Evolutionary conservation across 1,140 invertebrate species (phyloP).

Genomic region (Caerostris darwini): DNA sequence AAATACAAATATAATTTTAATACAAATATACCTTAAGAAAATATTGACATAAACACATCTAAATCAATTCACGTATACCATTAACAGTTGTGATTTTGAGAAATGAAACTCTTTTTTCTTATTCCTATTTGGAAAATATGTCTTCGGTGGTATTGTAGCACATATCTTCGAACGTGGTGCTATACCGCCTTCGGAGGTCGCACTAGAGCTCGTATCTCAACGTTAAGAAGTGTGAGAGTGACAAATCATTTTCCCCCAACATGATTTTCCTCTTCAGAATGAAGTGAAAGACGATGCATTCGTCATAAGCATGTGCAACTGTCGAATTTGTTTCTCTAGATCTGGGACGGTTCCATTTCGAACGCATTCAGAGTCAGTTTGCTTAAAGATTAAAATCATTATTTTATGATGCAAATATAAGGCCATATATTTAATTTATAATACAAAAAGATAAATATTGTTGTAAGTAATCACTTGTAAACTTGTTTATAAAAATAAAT

Average conservation of each 20-base stretch:
- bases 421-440: no score
- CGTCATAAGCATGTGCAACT: not conserved
- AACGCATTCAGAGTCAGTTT: no score
- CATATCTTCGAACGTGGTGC: not conserved
- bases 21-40: no score
- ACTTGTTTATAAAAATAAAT: no score
- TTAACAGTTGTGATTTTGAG: not conserved
- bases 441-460: no score
- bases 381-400: no score
- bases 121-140: not conserved
- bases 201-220: not conserved
- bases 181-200: not conserved
- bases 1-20: no score
- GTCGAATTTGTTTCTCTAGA: not conserved
- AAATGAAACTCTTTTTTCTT: not conserved
- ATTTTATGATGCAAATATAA: no score
- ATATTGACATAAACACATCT: no score
- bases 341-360: no score
- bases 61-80: not conserved
- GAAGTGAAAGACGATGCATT: not conserved
- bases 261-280: constrained; percentile 3
- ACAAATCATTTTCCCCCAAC: constrained; percentile 32
- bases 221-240: not conserved
- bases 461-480: no score
- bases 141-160: not conserved